phyloP scores from a whole-genome alignment of 2,888 invertebrate species.

The Synanthedon formicaeformis region DNA sequence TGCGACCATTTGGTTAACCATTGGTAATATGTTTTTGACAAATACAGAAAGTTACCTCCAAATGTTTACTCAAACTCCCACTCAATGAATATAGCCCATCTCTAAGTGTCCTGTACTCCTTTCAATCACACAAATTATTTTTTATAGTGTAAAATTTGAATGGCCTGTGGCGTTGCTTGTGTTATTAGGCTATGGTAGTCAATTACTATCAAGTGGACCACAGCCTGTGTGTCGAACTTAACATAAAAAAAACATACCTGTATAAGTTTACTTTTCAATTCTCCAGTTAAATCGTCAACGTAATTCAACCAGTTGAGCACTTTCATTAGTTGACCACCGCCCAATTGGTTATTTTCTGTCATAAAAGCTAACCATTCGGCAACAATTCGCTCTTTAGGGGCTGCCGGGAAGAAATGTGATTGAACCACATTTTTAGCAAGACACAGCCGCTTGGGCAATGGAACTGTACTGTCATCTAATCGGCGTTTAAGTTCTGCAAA shows the following conservation, averaged over 20 bases:
- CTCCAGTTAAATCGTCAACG: constrained; percentile 40
- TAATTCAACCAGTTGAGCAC: constrained; percentile 38
- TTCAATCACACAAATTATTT: no score
- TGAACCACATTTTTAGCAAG: constrained; percentile 64
- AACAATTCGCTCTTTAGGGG: constrained; percentile 61
- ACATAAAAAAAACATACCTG: constrained; percentile 26
- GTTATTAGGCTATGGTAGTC: no score
- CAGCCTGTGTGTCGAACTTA: no score
- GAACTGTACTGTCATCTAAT: constrained; percentile 44
- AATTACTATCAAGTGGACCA: no score
- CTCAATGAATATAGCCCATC: no score
- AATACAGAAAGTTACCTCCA: no score
- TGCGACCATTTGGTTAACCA: no score
- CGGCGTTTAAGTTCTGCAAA: constrained; percentile 60
- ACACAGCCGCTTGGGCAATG: constrained; percentile 62
- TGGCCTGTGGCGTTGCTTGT: no score
- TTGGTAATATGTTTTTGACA: no score
- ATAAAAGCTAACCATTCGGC: constrained; percentile 57
- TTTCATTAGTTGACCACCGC: constrained; percentile 31
- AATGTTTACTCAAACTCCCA: no score
- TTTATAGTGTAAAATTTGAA: no score
- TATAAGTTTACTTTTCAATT: constrained; percentile 44
- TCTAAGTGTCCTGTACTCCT: no score
- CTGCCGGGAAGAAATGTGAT: constrained; percentile 54
- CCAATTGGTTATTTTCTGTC: constrained; percentile 28